Conservation (phyloP, 92 coral and sea anemone genomes). For the Porites lobata region DNA sequence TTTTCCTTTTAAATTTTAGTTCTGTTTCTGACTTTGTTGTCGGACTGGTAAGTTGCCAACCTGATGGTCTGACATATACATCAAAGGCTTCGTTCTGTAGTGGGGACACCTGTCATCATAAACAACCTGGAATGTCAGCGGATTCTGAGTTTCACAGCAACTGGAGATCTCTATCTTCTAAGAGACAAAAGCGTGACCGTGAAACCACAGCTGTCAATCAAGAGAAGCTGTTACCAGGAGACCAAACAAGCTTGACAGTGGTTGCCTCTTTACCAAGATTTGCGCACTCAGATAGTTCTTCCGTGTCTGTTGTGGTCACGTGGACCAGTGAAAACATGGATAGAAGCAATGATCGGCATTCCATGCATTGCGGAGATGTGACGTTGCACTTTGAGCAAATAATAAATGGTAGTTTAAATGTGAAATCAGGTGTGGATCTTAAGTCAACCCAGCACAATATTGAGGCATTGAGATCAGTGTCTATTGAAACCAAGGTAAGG, state of each 20-base stretch:
- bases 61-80: not conserved
- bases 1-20: constrained; percentile 9
- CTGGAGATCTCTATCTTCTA: constrained; percentile 21
- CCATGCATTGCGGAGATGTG: constrained; percentile 59
- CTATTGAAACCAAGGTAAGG: constrained; percentile 71
- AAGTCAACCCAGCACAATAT: constrained; percentile 53
- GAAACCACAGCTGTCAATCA: not conserved
- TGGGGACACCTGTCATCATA: not conserved
- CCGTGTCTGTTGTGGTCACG: constrained; percentile 65
- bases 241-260: constrained; percentile 52
- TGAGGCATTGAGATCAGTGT: constrained; percentile 68
- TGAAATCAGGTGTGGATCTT: constrained; percentile 36
- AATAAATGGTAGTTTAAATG: constrained; percentile 35
- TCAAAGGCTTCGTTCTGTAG: constrained; percentile 1
- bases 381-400: constrained; percentile 30
- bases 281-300: constrained; percentile 20
- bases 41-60: constrained; percentile 42
- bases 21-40: constrained; percentile 29
- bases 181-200: constrained; percentile 45
- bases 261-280: constrained; percentile 71
- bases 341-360: constrained; percentile 19
- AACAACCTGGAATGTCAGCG: not conserved
- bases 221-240: constrained; percentile 53
- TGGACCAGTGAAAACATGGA: constrained; percentile 43
- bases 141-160: not conserved